Evolutionary conservation across 2,888 invertebrate species (phyloP).

Genomic region (Tholera decimalis): DNA sequence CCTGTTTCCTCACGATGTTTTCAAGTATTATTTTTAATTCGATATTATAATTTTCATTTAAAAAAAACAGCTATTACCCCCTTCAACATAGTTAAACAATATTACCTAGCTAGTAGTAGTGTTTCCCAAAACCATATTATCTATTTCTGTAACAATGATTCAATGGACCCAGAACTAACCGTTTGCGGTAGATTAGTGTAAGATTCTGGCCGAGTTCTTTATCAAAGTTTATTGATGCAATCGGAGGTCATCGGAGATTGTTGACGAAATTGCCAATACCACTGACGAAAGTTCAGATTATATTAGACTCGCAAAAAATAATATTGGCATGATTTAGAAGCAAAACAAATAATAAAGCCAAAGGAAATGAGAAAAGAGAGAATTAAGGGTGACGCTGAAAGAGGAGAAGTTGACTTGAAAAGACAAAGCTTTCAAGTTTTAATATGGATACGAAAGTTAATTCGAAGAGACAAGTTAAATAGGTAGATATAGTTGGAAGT

Average conservation of each 20-base stretch:
- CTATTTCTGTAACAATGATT: constrained; percentile 2
- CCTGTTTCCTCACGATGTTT: too few species aligned
- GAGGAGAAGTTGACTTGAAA: too few species aligned
- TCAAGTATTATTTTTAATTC: too few species aligned
- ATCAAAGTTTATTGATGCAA: too few species aligned
- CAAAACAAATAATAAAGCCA: background rate
- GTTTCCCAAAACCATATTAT: background rate
- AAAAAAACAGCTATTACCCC: background rate
- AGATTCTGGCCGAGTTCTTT: too few species aligned
- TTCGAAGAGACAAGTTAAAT: background rate
- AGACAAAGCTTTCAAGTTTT: too few species aligned
- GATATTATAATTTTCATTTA: too few species aligned
- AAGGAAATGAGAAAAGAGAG: too few species aligned
- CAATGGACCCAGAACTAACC: background rate
- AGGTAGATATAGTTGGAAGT: too few species aligned
- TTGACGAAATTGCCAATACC: too few species aligned
- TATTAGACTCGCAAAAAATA: background rate
- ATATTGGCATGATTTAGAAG: background rate
- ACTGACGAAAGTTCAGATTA: too few species aligned
- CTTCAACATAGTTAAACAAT: background rate
- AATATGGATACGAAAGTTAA: background rate
- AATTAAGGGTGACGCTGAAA: background rate
- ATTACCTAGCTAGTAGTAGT: background rate
- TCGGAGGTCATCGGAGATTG: background rate
- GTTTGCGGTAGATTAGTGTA: background rate